Base-by-base conservation (phyloP, 1,140 invertebrate species). In the Cotesia chilonis region DNA sequence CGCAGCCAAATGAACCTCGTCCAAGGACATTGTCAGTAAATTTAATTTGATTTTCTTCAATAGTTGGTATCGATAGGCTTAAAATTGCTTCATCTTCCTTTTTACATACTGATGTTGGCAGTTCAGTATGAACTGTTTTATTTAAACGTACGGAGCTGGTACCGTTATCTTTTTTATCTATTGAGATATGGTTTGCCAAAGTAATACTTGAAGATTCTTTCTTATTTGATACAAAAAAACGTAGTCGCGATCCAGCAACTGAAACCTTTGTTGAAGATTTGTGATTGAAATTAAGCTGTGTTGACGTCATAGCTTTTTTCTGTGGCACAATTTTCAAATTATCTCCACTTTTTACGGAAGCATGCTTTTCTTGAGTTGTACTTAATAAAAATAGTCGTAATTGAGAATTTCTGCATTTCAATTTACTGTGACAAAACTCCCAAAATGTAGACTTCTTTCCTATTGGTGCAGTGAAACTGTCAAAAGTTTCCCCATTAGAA, bases 381-480 rank as follows among this genome's bases (percentile, higher is more conserved):
- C 3, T 55, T 55, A 55, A n/a, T 55, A 55, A 17, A 55, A 4
- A n/a, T 2, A 55, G 4, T 10, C 52, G 12, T 17, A 55, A 55
- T n/a, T 55, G 52, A 4, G 52, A 55, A 55, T 55, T 55, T 12
- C 52, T n/a, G 4, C 0, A 10, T 28, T 60, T 60, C 4, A 60
- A 7, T 60, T 60, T 60, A 28, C 6, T 6, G 28, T 3, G 5
- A 28, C 28, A 28, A 60, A 60, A 20, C 4, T 60, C 28, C 57
- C 57, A 60, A 60, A 60, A 60, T 7, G 54, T 10, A 55, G 1
- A 55, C n/a, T 60, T 60, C 10, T 60, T 60, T 17, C 57, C 57
- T 20, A 6, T 20, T 4, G 57, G 14, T 28, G 17, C 14, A 6
- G 14, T 60, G 10, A 60, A 60, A 35, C 28, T 6, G 5, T 28